Evolutionary conservation across 2,113 vertebrate species (phyloP), one percentile per base, ranked within the genome.

Genomic region (Acrocephalus kingi): DNA sequence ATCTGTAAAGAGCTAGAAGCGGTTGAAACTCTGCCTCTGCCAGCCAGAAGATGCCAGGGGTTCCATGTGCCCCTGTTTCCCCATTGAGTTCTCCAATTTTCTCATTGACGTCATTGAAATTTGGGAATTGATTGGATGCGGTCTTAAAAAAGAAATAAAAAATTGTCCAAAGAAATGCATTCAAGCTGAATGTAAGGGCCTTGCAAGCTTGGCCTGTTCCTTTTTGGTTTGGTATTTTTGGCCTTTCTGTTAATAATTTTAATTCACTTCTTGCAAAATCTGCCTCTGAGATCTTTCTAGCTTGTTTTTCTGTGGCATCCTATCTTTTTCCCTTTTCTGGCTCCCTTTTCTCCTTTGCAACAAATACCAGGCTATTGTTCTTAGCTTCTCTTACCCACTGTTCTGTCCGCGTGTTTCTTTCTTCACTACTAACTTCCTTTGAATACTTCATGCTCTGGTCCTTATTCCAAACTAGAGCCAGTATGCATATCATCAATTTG

Each of bases 1-100:
- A 67, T 96, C 90, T 96, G 6, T 96, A 96, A 91, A 97, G 78
- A 95, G 61, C 79, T 96, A 96, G 93, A 95, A 95, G 90, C 76
- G 83, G 85, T 97, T 97, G 93, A 96, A 96, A 96, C 85, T 91
- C 83, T 93, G 81, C 87, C 94, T 97, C 91, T 96, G 79, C 92
- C 95, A 94, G 76, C 87, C 94, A 96, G 96, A 96, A 95, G 95
- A 95, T 94, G 87, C 84, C 94, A 90, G 94, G 77, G 95, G 27
- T 91, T 96, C 91, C 94, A 89, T 96, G 73, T 89, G 63, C 73
- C 90, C 95, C 79, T 0, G 16, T 86, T 95, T 90, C 31, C 90
- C 85, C 76, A 89, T 96, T 96, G 82, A 88, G 56, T 95, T 92
- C 83, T 96, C 79, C 88, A 94, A 84, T 95, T 97, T 95, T 79